Conservation (phyloP, 2,888 invertebrate species). For the Drosophila phalerata region DNA sequence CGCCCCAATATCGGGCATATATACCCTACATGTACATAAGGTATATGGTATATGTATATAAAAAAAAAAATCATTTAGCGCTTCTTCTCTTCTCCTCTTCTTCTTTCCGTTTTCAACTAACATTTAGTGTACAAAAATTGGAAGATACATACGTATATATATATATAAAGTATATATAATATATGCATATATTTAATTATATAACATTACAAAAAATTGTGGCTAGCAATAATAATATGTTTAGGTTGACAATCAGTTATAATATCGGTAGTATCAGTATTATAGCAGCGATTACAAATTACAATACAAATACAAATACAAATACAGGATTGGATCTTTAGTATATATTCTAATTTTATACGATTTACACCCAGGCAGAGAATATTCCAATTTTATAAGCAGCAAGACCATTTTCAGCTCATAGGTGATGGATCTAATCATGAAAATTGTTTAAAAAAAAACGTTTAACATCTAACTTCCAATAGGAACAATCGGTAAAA, state of each 20-base stretch:
- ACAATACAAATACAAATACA: slow-evolving; percentile 26
- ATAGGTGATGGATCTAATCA: not conserved
- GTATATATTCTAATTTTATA: slow-evolving; percentile 10
- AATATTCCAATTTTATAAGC: not conserved
- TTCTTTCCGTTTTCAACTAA: slow-evolving; percentile 58
- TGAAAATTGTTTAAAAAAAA: too few species aligned
- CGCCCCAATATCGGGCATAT: slow-evolving; percentile 42
- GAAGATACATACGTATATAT: slow-evolving; percentile 53
- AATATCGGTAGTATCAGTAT: slow-evolving; percentile 63
- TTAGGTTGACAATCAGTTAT: slow-evolving; percentile 59
- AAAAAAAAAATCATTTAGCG: slow-evolving; percentile 65
- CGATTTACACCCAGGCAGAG: slow-evolving; percentile 4
- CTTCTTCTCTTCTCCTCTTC: slow-evolving; percentile 6
- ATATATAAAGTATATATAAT: slow-evolving; percentile 27
- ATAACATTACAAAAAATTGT: slow-evolving; percentile 73
- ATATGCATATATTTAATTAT: slow-evolving; percentile 39
- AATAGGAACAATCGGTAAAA: too few species aligned
- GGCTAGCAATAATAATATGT: slow-evolving; percentile 76
- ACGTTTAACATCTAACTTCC: too few species aligned
- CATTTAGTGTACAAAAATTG: slow-evolving; percentile 79
- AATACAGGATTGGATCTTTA: slow-evolving; percentile 32
- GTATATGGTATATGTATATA: slow-evolving; percentile 48
- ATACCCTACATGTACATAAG: slow-evolving; percentile 38
- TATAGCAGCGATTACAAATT: slow-evolving; percentile 54
- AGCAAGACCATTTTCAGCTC: not conserved